These are phyloP conservation scores for Plodia interpunctella DNA, from an alignment of 1,140 invertebrate genomes.

Conservation along the genomic window DNA sequence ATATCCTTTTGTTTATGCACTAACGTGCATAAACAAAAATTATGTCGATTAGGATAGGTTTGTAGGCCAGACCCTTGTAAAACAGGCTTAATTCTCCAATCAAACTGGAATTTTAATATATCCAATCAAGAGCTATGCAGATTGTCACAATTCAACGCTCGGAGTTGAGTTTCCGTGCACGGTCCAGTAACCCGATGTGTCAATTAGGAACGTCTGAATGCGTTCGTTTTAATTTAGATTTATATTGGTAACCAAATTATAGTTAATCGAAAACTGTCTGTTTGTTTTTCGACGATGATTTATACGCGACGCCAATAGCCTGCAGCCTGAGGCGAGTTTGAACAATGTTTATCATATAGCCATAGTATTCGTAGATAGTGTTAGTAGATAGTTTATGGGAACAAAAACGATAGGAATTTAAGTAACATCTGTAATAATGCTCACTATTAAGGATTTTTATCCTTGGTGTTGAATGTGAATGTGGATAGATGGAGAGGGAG, in stretches of 20 bases:
- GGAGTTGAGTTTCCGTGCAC: slow-evolving; percentile 15
- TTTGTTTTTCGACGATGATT: slow-evolving; percentile 25
- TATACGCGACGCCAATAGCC: slow-evolving; percentile 13
- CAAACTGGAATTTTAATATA: slow-evolving; percentile 8
- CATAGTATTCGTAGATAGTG: background rate
- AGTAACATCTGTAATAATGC: background rate
- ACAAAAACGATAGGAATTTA: background rate
- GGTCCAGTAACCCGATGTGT: slow-evolving; percentile 54
- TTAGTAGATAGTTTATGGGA: background rate
- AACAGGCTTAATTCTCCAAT: slow-evolving; percentile 5
- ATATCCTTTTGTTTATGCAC: too few relatives aligned
- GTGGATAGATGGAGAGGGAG: too few relatives aligned
- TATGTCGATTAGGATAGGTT: too few relatives aligned
- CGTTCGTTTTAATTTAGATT: slow-evolving; percentile 59
- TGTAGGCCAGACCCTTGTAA: background rate
- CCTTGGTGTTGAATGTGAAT: too few relatives aligned
- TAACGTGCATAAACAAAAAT: too few relatives aligned
- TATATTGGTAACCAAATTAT: slow-evolving; percentile 60
- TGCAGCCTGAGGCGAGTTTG: background rate
- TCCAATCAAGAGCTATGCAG: slow-evolving; percentile 35
- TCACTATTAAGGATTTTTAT: too few relatives aligned
- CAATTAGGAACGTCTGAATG: slow-evolving; percentile 48
- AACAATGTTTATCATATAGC: background rate
- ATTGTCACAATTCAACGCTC: slow-evolving; percentile 30
- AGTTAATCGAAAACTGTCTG: slow-evolving; percentile 36